Evolutionary conservation across 2,888 invertebrate species (phyloP).

Genomic region (Zele albiditarsus): DNA sequence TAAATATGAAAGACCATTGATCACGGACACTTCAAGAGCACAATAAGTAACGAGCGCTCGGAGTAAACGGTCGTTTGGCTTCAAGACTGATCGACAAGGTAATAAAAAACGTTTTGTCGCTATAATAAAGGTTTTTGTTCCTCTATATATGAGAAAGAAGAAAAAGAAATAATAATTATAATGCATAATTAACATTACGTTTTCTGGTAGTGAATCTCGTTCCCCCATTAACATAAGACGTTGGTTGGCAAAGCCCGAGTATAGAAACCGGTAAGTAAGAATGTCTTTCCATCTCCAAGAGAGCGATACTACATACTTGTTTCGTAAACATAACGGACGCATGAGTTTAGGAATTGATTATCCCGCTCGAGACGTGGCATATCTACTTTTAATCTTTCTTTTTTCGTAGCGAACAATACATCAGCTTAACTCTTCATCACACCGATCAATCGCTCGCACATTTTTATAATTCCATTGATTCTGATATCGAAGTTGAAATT

Average conservation of each 20-base stretch:
- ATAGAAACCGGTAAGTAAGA: conserved; percentile 29
- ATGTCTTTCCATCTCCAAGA: conserved; percentile 19
- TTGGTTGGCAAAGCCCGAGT: not conserved
- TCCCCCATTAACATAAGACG: conserved; percentile 8
- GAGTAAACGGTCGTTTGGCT: not conserved
- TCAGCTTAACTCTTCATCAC: not conserved
- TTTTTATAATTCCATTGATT: not conserved
- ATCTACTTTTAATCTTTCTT: not conserved
- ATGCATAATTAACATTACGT: not conserved
- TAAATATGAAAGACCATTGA: conserved; percentile 48
- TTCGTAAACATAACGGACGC: conserved; percentile 28
- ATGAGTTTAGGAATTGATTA: conserved; percentile 28
- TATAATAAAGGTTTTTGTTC: not conserved
- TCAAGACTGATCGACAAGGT: not conserved
- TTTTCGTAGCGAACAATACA: not conserved
- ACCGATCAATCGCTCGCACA: not conserved
- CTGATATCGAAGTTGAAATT: not conserved
- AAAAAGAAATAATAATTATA: conserved; percentile 4
- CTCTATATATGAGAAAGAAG: not conserved
- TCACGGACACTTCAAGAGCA: not conserved
- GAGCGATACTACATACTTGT: conserved; percentile 12
- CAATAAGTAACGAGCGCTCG: conserved; percentile 5
- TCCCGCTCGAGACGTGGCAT: conserved; percentile 16
- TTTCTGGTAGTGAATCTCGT: conserved; percentile 4
- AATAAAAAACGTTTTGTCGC: not conserved